Evolutionary conservation across 2,888 invertebrate species (phyloP), one percentile per base, ranked within the genome.

Genomic region (Loripinus fragilis): DNA sequence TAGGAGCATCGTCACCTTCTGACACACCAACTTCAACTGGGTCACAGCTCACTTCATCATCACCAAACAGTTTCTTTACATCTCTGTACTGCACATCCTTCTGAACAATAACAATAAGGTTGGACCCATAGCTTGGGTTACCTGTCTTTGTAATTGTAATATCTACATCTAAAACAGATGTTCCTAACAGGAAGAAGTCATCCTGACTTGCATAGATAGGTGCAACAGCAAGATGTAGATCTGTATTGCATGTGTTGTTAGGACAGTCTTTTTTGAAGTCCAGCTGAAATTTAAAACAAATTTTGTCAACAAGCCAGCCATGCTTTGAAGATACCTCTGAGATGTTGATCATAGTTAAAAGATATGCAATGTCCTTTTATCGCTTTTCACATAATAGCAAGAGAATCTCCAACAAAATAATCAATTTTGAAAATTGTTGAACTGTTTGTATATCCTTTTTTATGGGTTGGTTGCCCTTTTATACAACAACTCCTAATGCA

Each of bases 101-200:
- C 0, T 88, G 88, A 69, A 86, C 85, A 23, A 69, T 71, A 17
- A 90, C 69, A 17, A 81, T 85, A 23, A 89, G 69, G 48, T 85
- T 81, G 2, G 90, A 87, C 2, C 86, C 79, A 65, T 87, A 87
- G 30, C 89, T 87, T 7, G 85, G 86, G 30, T 90, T 85, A 0
- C 86, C 88, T 23, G 67, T 60, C 75, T 90, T 90, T 10, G 60
- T 66, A 12, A 90, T 73, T 35, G 70, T 71, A 20, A 89, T 75
- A 45, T 87, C 78, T 20, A 89, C 35, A 10, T 80, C 80, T 50
- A 90, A 78, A 5, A 68, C 66, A n/a, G 87, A 80, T 8, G 83
- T 76, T 64, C 86, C 85, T 42, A 87, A 80, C 7, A 88, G 66
- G 65, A 88, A 78, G 38, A 76, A 79, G 38, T 70, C 65, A 8